phyloP scores from a whole-genome alignment of 2,888 invertebrate genomes.

The Xylota segnis region DNA sequence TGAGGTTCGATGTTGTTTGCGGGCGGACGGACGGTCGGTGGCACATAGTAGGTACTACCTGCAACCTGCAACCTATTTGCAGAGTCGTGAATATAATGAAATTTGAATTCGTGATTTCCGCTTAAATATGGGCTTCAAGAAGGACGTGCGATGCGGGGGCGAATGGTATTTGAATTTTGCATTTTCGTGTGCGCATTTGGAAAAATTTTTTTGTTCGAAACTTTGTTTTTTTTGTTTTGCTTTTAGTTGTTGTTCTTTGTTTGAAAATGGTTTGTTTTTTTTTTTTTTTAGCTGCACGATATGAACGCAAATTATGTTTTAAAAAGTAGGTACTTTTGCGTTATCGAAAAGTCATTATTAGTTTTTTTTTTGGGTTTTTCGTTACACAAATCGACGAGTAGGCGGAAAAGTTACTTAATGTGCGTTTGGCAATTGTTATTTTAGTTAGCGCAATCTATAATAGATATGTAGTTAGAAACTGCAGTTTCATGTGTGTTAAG shows the following conservation, averaged over 20 bases:
- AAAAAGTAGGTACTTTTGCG: constrained; percentile 43
- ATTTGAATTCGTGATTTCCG: constrained; percentile 76
- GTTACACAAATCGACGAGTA: constrained; percentile 20
- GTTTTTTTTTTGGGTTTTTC: constrained; percentile 25
- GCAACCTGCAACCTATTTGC: constrained; percentile 28
- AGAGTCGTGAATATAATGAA: constrained; percentile 70
- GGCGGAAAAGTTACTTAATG: constrained; percentile 53
- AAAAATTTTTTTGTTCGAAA: constrained; percentile 51
- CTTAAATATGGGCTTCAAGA: constrained; percentile 52
- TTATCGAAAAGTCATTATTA: constrained; percentile 70
- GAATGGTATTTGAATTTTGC: constrained; percentile 62
- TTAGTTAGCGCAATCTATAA: constrained; percentile 17
- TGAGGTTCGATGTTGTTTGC: constrained; percentile 71
- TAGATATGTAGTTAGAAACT: constrained; percentile 34
- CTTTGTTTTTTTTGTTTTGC: constrained; percentile 28
- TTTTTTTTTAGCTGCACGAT: constrained; percentile 47
- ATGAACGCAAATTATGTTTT: constrained; percentile 55
- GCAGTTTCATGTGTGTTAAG: constrained; percentile 13
- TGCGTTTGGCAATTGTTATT: constrained; percentile 45
- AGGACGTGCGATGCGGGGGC: constrained; percentile 6
- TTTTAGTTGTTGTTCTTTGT: constrained; percentile 42
- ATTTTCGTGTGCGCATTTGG: constrained; percentile 61
- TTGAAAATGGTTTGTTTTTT: constrained; percentile 11
- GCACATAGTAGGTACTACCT: background rate
- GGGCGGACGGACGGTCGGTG: background rate